A percentile compares a stretch with the other conserved stretches of the same genome.
Evolutionary conservation across 2,113 vertebrate species (phyloP).

Genomic region (Thamnaconus septentrionalis): DNA sequence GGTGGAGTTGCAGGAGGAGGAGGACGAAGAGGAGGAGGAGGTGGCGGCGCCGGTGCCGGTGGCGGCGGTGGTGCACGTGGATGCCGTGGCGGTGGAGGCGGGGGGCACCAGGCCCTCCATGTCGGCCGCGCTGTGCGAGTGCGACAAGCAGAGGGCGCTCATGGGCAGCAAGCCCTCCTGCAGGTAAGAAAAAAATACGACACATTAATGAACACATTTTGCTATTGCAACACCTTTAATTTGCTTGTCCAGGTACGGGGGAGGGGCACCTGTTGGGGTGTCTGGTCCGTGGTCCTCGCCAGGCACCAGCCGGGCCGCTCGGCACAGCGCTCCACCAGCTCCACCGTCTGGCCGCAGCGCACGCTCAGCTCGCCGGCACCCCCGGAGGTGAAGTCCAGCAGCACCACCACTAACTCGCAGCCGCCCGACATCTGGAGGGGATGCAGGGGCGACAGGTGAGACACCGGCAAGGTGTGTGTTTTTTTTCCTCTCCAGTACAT

Average conservation of each 20-base stretch:
- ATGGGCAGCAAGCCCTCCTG: constrained; percentile 93
- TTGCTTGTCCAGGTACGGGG: no score
- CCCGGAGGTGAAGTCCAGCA: constrained; percentile 87
- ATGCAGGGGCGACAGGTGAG: constrained; percentile 61
- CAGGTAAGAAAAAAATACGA: neutral
- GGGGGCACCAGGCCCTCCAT: constrained; percentile 86
- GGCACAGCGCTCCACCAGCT: constrained; percentile 88
- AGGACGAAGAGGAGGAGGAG: no score
- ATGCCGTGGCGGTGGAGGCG: constrained; percentile 42
- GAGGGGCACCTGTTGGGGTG: constrained; percentile 68
- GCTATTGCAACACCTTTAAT: no score
- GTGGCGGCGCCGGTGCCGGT: constrained; percentile 66
- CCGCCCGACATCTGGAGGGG: constrained; percentile 88
- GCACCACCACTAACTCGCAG: constrained; percentile 93
- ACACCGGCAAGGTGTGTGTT: neutral
- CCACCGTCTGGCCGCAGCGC: constrained; percentile 95
- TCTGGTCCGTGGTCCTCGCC: constrained; percentile 88
- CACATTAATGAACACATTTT: no score
- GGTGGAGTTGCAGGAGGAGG: constrained; percentile 19
- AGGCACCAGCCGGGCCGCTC: constrained; percentile 93
- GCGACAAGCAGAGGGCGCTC: constrained; percentile 91
- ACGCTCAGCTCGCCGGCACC: constrained; percentile 88
- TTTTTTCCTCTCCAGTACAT: no score
- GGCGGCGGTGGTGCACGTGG: constrained; percentile 41
- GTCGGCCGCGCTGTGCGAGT: constrained; percentile 93